These are phyloP conservation scores for Dicranocentrus wangi DNA, from an alignment of 2,888 invertebrate species.

Conservation along the genomic window DNA sequence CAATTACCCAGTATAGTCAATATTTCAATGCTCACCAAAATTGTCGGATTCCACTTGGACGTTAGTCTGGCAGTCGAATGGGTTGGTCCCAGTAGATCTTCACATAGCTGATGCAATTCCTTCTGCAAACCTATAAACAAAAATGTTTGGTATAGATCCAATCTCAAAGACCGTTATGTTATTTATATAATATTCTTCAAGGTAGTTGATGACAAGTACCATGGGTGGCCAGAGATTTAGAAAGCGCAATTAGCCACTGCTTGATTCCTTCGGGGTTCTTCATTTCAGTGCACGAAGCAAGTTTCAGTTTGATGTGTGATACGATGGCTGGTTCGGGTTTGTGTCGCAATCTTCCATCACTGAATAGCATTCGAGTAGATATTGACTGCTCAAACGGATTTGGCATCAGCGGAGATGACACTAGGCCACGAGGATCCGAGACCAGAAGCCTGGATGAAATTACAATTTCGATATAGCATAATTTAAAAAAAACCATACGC, in stretches of 20 bases:
- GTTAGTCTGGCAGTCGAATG: constrained; percentile 79
- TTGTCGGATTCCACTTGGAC: constrained; percentile 75
- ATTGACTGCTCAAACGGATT: constrained; percentile 44
- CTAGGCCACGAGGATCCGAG: constrained; percentile 63
- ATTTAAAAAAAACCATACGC: too few relatives aligned
- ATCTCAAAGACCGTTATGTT: background rate
- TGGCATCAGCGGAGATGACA: constrained; percentile 57
- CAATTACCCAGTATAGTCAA: too few relatives aligned
- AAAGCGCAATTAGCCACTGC: constrained; percentile 82
- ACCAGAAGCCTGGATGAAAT: constrained; percentile 60
- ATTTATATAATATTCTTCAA: background rate
- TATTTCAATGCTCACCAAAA: constrained; percentile 58
- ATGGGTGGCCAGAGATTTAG: constrained; percentile 80
- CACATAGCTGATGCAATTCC: constrained; percentile 83
- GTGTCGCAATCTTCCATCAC: constrained; percentile 39
- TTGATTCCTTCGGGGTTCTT: constrained; percentile 84
- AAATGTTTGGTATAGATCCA: background rate
- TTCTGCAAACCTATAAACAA: constrained; percentile 80
- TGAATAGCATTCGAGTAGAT: constrained; percentile 34
- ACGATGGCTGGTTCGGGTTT: constrained; percentile 75
- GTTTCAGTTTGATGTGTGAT: constrained; percentile 81
- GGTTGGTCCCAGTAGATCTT: constrained; percentile 86
- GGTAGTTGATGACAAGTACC: constrained; percentile 77
- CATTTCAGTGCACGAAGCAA: constrained; percentile 82
- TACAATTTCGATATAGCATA: too few relatives aligned